These are phyloP conservation scores for Lasiommata megera DNA, from an alignment of 2,888 invertebrate species.

Conservation along the genomic window DNA sequence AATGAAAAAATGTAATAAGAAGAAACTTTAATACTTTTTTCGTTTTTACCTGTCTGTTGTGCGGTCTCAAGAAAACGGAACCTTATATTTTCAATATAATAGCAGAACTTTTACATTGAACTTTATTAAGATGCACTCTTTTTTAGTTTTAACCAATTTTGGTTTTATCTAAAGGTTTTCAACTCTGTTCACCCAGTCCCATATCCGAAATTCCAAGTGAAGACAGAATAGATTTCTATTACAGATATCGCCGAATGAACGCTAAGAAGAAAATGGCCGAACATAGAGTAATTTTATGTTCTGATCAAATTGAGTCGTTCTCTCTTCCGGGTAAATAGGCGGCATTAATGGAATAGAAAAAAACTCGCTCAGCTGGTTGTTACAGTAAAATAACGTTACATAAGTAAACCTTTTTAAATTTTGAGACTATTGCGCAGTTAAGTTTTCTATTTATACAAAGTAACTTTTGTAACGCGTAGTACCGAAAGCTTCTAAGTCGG, in stretches of 20 bases:
- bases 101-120: too few relatives aligned
- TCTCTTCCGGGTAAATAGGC: constrained; percentile 8
- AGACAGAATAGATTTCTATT: constrained; percentile 14
- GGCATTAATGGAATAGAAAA: constrained; percentile 9
- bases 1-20: too few relatives aligned
- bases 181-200: background rate
- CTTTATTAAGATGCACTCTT: too few relatives aligned
- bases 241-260: constrained; percentile 7
- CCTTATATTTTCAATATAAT: too few relatives aligned
- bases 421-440: background rate
- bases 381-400: constrained; percentile 1
- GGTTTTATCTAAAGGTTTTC: background rate
- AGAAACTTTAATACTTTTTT: too few relatives aligned
- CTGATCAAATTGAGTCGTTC: constrained; percentile 7
- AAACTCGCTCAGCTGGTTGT: constrained; percentile 4
- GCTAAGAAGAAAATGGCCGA: constrained; percentile 9
- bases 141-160: background rate
- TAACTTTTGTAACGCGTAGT: too few relatives aligned
- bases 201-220: background rate
- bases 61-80: too few relatives aligned
- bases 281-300: constrained; percentile 13
- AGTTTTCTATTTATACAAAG: too few relatives aligned
- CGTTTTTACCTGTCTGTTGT: too few relatives aligned
- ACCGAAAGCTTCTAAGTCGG: too few relatives aligned
- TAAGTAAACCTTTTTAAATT: background rate